Conservation (phyloP, 2,797 vertebrate genomes). For the Pelodytes ibericus region DNA sequence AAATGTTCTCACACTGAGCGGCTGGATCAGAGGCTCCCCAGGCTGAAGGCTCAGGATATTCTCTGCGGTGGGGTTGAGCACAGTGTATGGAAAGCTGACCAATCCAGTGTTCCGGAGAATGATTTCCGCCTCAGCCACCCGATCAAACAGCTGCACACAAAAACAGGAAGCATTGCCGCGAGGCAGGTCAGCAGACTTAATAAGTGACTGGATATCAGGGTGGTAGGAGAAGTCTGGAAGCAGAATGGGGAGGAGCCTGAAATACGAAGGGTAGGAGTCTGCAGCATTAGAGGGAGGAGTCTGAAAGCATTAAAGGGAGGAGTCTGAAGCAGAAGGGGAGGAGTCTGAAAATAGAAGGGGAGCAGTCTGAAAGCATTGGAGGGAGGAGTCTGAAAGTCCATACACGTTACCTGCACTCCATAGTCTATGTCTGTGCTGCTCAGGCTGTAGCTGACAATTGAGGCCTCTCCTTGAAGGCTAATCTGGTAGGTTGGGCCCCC, state of each 20-base stretch:
- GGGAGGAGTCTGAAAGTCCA: too few relatives aligned
- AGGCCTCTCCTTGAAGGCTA: slow-evolving; percentile 78
- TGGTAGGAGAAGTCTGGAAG: too few relatives aligned
- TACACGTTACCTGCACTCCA: slow-evolving; percentile 81
- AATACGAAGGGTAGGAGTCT: too few relatives aligned
- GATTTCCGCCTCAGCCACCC: slow-evolving; percentile 70
- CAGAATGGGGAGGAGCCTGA: too few relatives aligned
- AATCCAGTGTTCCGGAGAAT: slow-evolving; percentile 79
- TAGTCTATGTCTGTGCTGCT: slow-evolving; percentile 73
- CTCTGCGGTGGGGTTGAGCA: slow-evolving; percentile 54
- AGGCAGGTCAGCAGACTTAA: too few relatives aligned
- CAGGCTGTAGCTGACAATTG: slow-evolving; percentile 77
- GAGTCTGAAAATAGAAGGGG: too few relatives aligned
- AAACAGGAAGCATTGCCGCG: neutral
- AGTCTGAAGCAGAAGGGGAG: too few relatives aligned
- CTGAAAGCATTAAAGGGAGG: too few relatives aligned
- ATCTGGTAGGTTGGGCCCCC: slow-evolving; percentile 84
- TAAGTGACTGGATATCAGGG: neutral
- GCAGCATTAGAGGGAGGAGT: too few relatives aligned
- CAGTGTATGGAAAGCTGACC: slow-evolving; percentile 77
- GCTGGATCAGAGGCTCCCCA: slow-evolving; percentile 74
- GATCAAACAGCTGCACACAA: slow-evolving; percentile 75
- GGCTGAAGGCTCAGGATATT: slow-evolving; percentile 63
- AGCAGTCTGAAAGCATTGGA: too few relatives aligned
- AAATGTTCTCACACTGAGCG: slow-evolving; percentile 79